Percentiles rank a stretch among this genome's conserved stretches.
Evolutionary conservation across 2,113 vertebrate genomes (phyloP).

Genomic region (Zosterops pallidus): DNA sequence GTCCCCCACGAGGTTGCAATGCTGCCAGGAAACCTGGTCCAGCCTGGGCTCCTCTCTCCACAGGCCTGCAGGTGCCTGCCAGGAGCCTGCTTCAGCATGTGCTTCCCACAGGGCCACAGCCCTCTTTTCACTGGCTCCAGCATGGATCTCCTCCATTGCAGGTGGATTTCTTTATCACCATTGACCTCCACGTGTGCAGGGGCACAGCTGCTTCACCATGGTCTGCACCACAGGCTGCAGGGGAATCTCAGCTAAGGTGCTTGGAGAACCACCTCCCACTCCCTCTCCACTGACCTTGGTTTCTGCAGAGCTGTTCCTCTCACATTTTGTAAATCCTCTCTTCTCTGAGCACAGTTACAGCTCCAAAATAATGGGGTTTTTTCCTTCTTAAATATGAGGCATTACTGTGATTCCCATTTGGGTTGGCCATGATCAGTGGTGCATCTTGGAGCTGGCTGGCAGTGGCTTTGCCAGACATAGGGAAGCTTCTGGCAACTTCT

Average conservation of each 20-base stretch:
- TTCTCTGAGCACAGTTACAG: background rate
- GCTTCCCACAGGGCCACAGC: background rate
- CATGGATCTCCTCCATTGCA: background rate
- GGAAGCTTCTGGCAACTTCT: background rate
- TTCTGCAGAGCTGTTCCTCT: background rate
- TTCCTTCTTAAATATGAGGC: background rate
- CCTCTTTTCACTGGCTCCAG: background rate
- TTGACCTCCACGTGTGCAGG: accelerated
- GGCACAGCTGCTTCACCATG: background rate
- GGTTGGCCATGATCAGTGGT: background rate
- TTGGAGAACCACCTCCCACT: background rate
- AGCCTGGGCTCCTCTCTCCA: background rate
- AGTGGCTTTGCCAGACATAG: background rate
- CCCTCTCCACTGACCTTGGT: background rate
- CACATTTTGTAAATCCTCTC: background rate
- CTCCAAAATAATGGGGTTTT: background rate
- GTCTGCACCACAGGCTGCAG: background rate
- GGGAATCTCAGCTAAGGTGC: background rate
- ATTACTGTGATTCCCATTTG: background rate
- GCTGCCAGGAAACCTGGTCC: background rate
- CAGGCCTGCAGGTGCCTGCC: background rate
- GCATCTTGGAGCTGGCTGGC: background rate
- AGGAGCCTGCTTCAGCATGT: background rate
- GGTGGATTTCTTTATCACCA: background rate
- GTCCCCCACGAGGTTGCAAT: accelerated